phyloP scores from a whole-genome alignment of 2,113 vertebrate genomes.

The Leptodactylus fuscus region DNA sequence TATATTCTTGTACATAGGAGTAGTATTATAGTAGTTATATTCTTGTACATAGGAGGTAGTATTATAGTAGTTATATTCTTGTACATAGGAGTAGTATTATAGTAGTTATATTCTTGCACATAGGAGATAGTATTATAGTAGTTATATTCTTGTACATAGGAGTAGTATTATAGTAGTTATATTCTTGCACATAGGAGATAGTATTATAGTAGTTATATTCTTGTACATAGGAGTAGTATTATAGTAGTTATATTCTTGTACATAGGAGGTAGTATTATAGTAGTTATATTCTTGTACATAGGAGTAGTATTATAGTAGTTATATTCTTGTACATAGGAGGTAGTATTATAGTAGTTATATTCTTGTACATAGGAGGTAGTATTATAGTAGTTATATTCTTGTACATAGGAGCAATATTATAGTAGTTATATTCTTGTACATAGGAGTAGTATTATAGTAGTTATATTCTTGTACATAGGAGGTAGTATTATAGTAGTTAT shows the following conservation, averaged over 20 bases:
- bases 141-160: too few relatives aligned
- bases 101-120: too few relatives aligned
- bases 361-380: background rate
- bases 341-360: constrained; percentile 9
- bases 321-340: background rate
- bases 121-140: too few relatives aligned
- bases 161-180: too few relatives aligned
- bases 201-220: too few relatives aligned
- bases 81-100: too few relatives aligned
- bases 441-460: constrained; percentile 6
- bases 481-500: constrained; percentile 12
- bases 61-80: too few relatives aligned
- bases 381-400: constrained; percentile 9
- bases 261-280: background rate
- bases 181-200: too few relatives aligned
- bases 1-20: constrained; percentile 15
- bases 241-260: background rate
- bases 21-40: constrained; percentile 19
- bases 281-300: constrained; percentile 14
- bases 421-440: constrained; percentile 4
- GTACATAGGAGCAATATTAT: background rate
- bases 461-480: background rate
- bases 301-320: constrained; percentile 14
- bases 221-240: too few relatives aligned
- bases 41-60: background rate